Conservation (phyloP, 1,140 invertebrate genomes). For the Zophobas atratus region DNA sequence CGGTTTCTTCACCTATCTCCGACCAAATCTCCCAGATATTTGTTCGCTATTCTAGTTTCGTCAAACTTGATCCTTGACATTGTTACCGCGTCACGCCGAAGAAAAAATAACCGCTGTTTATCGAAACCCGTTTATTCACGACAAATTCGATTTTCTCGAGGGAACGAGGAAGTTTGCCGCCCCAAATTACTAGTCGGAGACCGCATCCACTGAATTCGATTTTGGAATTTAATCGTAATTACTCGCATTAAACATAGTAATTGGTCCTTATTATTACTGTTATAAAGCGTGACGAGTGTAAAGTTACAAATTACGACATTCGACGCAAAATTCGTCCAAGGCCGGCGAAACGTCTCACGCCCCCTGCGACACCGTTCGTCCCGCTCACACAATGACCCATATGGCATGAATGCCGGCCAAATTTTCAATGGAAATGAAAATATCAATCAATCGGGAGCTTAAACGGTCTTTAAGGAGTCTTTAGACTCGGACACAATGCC, state of each 20-base stretch:
- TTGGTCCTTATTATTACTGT: conserved; percentile 31
- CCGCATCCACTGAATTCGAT: conserved; percentile 4
- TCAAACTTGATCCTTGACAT: no score
- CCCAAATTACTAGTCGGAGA: conserved; percentile 9
- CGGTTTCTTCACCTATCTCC: no score
- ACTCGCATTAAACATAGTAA: conserved; percentile 26
- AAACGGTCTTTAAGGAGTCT: conserved; percentile 23
- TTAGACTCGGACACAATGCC: conserved; percentile 55
- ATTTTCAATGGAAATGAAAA: conserved; percentile 34
- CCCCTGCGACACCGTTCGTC: background rate
- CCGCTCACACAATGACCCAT: conserved; percentile 20
- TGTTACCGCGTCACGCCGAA: no score
- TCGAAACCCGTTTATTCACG: no score
- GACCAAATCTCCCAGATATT: no score
- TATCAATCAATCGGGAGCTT: conserved; percentile 26
- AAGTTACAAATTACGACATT: conserved; percentile 25
- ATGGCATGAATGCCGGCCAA: conserved; percentile 19
- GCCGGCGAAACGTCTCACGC: conserved; percentile 4
- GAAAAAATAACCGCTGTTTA: no score
- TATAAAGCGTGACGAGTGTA: conserved; percentile 38
- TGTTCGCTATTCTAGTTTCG: no score
- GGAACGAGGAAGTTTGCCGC: no score
- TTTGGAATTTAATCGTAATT: conserved; percentile 37
- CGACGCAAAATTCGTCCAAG: conserved; percentile 10
- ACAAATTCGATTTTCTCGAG: no score